A percentile compares a stretch with the other conserved stretches of the same genome.
These are phyloP conservation scores for Theretra japonica DNA, from an alignment of 2,888 invertebrate species.

Conservation along the genomic window DNA sequence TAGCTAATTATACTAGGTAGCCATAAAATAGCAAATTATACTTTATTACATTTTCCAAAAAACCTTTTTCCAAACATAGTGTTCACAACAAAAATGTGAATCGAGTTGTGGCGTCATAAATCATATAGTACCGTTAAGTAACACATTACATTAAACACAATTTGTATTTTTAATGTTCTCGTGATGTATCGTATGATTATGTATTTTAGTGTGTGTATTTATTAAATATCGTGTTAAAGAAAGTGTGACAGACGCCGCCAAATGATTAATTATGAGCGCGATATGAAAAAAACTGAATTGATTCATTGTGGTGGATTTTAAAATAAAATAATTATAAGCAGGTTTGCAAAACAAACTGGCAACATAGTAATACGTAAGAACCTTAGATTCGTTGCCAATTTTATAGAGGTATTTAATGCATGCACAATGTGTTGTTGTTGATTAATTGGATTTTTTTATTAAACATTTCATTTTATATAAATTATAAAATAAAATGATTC, in stretches of 20 bases:
- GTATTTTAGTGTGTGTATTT: slow-evolving; percentile 39
- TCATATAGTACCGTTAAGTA: slow-evolving; percentile 60
- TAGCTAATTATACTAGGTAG: too few species aligned
- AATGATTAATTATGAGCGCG: slow-evolving; percentile 20
- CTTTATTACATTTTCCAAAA: neutral
- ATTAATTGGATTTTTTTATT: too few species aligned
- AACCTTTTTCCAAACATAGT: neutral
- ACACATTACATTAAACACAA: slow-evolving; percentile 61
- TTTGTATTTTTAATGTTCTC: slow-evolving; percentile 58
- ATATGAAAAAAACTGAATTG: neutral
- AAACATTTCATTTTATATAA: too few species aligned
- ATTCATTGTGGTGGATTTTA: too few species aligned
- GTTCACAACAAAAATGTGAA: slow-evolving; percentile 34
- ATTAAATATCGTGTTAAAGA: slow-evolving; percentile 22
- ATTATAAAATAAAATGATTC: too few species aligned
- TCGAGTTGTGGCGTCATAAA: slow-evolving; percentile 45
- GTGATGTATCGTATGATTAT: slow-evolving; percentile 55
- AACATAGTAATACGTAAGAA: too few species aligned
- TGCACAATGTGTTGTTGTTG: too few species aligned
- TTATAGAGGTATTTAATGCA: too few species aligned
- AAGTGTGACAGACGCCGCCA: slow-evolving; percentile 14
- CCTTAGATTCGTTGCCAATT: too few species aligned
- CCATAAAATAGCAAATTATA: too few species aligned
- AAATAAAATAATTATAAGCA: too few species aligned
- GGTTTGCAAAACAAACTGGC: too few species aligned